Conservation (phyloP, 2,888 invertebrate species). For the Cynaeus angustus region DNA sequence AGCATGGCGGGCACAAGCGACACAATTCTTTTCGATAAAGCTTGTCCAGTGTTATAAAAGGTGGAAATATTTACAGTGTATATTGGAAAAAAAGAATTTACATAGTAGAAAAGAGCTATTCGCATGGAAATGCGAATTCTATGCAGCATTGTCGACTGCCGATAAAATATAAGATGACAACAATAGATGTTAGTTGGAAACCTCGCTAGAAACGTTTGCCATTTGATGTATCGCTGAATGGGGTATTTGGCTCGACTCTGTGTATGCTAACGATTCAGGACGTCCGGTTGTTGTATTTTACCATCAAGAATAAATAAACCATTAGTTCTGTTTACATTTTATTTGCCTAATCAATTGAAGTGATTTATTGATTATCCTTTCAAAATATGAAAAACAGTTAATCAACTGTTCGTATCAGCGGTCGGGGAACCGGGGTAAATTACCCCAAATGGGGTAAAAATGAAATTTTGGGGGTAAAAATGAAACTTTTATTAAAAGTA, state of each 20-base stretch:
- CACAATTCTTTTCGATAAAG: conserved; percentile 65
- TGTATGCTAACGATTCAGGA: conserved; percentile 69
- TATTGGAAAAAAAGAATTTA: conserved; percentile 69
- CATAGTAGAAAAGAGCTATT: conserved; percentile 71
- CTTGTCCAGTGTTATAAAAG: conserved; percentile 67
- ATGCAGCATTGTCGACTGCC: conserved; percentile 69
- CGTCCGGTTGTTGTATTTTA: conserved; percentile 70
- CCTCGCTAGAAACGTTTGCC: conserved; percentile 65
- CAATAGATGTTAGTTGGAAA: conserved; percentile 69
- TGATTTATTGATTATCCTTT: conserved; percentile 26
- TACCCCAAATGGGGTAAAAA: too few species aligned
- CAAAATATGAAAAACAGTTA: too few species aligned
- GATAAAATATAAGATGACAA: conserved; percentile 73
- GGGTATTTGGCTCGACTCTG: conserved; percentile 66
- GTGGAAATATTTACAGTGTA: conserved; percentile 70
- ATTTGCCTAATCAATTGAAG: conserved; percentile 33
- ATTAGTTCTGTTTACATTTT: conserved; percentile 58
- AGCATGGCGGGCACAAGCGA: conserved; percentile 59
- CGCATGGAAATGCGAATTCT: conserved; percentile 71
- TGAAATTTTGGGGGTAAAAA: too few species aligned
- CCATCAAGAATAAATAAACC: conserved; percentile 68
- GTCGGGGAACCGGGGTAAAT: too few species aligned
- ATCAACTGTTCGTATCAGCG: too few species aligned
- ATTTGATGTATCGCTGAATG: conserved; percentile 65
- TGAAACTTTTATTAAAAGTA: too few species aligned